phyloP scores from a whole-genome alignment of 2,888 invertebrate species.

The Strigamia maritima region DNA sequence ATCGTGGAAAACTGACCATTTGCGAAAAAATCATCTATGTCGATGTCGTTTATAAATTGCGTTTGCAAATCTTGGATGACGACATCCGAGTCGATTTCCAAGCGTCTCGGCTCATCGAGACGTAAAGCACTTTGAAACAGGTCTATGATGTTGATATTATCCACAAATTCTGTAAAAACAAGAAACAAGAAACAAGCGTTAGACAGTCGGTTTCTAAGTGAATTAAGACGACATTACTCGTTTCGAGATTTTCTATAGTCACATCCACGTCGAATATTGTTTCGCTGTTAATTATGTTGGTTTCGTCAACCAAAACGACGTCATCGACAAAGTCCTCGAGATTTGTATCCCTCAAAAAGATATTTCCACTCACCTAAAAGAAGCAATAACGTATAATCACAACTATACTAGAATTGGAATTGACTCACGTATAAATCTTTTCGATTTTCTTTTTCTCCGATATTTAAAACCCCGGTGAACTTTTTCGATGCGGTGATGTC shows the following conservation, averaged over 20 bases:
- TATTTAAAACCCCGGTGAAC: neutral
- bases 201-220: no score
- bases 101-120: neutral
- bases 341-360: neutral
- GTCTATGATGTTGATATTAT: neutral
- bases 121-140: neutral
- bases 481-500: neutral
- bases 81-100: neutral
- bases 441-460: neutral
- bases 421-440: slow-evolving; percentile 11
- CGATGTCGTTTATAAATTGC: neutral
- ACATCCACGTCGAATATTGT: slow-evolving; percentile 20
- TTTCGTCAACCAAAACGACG: neutral
- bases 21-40: neutral
- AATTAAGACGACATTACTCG: neutral
- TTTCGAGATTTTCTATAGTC: neutral
- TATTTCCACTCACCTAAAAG: slow-evolving; percentile 6
- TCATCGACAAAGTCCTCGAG: neutral
- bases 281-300: neutral
- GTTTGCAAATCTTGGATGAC: neutral
- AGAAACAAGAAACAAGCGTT: no score
- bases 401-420: neutral
- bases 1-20: neutral
- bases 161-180: neutral
- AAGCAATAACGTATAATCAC: neutral